These are phyloP conservation scores for Dipus sagitta DNA, from an alignment of 2,797 vertebrate genomes.

Conservation along the genomic window DNA sequence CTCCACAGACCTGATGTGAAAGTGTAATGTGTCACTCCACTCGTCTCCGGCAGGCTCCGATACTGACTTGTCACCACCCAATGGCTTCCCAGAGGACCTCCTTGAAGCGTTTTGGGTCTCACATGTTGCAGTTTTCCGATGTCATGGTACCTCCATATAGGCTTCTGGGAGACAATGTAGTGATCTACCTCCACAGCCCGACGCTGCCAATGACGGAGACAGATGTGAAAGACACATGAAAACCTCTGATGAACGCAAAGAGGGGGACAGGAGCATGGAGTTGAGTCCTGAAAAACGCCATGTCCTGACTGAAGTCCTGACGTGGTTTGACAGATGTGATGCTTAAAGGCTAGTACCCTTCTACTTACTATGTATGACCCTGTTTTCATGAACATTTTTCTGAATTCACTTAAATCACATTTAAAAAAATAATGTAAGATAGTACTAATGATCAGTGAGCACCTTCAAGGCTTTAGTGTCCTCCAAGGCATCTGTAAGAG, in stretches of 20 bases:
- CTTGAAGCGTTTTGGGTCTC: conserved; percentile 50
- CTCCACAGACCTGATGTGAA: conserved; percentile 81
- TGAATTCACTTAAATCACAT: background rate
- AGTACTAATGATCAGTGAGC: background rate
- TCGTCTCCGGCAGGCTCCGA: conserved; percentile 70
- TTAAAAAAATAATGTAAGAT: background rate
- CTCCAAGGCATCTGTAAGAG: background rate
- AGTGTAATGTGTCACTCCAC: conserved; percentile 72
- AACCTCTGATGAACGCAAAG: accelerated
- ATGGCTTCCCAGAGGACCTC: conserved; percentile 66
- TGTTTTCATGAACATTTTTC: background rate
- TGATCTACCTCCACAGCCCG: background rate
- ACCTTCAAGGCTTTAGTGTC: background rate
- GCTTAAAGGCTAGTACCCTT: background rate
- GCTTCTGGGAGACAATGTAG: background rate
- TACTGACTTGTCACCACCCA: conserved; percentile 81
- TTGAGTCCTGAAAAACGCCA: background rate
- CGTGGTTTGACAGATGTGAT: background rate
- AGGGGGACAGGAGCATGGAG: background rate
- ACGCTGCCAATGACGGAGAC: background rate
- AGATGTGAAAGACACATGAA: no score
- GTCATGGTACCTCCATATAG: background rate
- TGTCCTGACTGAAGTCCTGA: background rate
- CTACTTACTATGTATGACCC: background rate
- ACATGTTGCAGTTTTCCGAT: conserved; percentile 55